Evolutionary conservation across 2,888 invertebrate genomes (phyloP), one percentile per base, ranked within the genome.

Genomic region (Ectemnius continuus): DNA sequence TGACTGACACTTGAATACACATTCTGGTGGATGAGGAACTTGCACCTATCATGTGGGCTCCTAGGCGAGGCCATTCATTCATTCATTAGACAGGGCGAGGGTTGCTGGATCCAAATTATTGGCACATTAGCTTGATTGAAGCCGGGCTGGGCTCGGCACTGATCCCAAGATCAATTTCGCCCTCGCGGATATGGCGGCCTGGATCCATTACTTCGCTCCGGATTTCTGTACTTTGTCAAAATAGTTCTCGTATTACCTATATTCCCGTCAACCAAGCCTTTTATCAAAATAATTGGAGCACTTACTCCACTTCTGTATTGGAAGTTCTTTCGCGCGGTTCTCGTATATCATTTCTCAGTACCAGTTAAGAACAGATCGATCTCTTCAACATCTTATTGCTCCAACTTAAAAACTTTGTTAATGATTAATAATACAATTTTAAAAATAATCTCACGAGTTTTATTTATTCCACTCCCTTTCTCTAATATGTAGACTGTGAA

Each of bases 61-160:
- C 61, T 73, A 78, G 85, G 87, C 84, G 87, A 88, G 88, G 89
- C 85, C 84, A 73, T 84, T 83, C 80, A 76, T 86, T 87, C 86
- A 84, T 88, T 88, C 86, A 85, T 88, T 87, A 86, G 84, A 72
- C 76, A 81, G 78, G 60, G 78, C 84, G 83, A 86, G 86, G 85
- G 83, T 80, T 81, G 75, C 78, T 79, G 79, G 78, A 78, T 84
- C 87, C 85, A 79, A 90, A 90, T 90, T 89, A 90, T 89, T 86
- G 84, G 87, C 88, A 88, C 90, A 90, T 90, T 90, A 90, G 89
- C 88, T 86, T 90, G 89, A 90, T 90, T 90, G 88, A 85, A 89
- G 80, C 76, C 36, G 82, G 84, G 85, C 70, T 87, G 88, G 90
- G 89, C 87, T 82, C 81, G 90, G 90, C 89, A 36, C 81, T 45